Evolutionary conservation across 2,888 invertebrate genomes (phyloP), one percentile per base, ranked within the genome.

Genomic region (Rhagophthalmus giganteus): DNA sequence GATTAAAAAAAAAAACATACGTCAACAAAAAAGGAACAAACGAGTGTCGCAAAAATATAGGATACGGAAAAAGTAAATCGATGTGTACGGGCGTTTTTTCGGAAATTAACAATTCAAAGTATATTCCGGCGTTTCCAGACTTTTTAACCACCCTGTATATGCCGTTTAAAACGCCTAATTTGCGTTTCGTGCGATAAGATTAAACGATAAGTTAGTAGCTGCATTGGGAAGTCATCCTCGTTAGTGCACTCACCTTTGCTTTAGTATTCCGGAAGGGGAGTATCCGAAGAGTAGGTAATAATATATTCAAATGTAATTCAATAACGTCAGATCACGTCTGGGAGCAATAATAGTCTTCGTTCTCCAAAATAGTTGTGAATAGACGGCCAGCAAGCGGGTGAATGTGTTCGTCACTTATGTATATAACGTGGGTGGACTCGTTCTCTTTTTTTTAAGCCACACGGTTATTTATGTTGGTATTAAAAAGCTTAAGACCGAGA

Each of bases 231-330:
- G n/a, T n/a, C n/a, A n/a, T n/a, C n/a, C n/a, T n/a, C n/a, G n/a
- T n/a, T 20, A 7, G 20, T 20, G 30, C 30, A 30, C 10, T 34
- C 20, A 34, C 16, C 34, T 34, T 16, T 34, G 15, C 7, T 4
- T 12, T 33, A 16, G 11, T 9, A 24, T 8, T 34, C 20, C 34
- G 20, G 16, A 33, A 34, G 34, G 34, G 20, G 20, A 34, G 9
- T 20, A 20, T 24, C 14, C 10, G 11, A 16, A 15, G 20, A 10
- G 34, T 34, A n/a, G n/a, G n/a, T n/a, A n/a, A n/a, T n/a, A 34
- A 34, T 34, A n/a, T 34, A 34, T 34, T 34, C 16, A 34, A 34
- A 34, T 34, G 16, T 3, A 6, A 34, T 34, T 8, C 34, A 34
- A 11, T 20, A 13, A 16, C 34, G 7, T 20, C 11, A 34, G 14